These are phyloP conservation scores for Schizotus pectinicornis DNA, from an alignment of 2,888 invertebrate species.

Conservation along the genomic window DNA sequence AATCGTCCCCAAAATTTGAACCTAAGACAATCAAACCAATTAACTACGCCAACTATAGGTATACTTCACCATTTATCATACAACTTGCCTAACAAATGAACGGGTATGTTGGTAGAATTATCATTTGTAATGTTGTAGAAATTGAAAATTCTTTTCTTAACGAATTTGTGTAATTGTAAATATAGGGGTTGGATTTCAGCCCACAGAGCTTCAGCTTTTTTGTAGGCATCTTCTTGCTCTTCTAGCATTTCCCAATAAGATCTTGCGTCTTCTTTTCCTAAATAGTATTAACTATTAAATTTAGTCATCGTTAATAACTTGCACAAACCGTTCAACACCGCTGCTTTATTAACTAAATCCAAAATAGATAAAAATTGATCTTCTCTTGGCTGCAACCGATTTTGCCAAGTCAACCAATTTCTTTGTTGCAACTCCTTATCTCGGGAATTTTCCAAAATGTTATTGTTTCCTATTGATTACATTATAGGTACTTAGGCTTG, in stretches of 20 bases:
- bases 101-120: slow-evolving; percentile 56
- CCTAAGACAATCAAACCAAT: slow-evolving; percentile 52
- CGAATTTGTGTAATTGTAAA: slow-evolving; percentile 63
- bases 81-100: slow-evolving; percentile 62
- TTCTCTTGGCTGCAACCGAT: slow-evolving; percentile 27
- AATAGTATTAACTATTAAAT: slow-evolving; percentile 28
- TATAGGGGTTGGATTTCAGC: slow-evolving; percentile 64
- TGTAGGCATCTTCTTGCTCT: slow-evolving; percentile 62
- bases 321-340: slow-evolving; percentile 44
- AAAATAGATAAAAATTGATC: slow-evolving; percentile 39
- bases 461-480: slow-evolving; percentile 33
- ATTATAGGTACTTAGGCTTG: background rate
- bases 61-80: background rate
- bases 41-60: background rate
- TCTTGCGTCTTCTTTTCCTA: slow-evolving; percentile 58
- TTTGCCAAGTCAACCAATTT: slow-evolving; percentile 47
- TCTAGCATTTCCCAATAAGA: slow-evolving; percentile 65
- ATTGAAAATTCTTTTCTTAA: slow-evolving; percentile 60
- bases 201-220: slow-evolving; percentile 64
- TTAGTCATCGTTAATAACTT: background rate
- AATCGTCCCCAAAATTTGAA: slow-evolving; percentile 65
- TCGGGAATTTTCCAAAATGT: slow-evolving; percentile 38
- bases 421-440: slow-evolving; percentile 36
- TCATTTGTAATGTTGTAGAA: slow-evolving; percentile 57
- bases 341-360: slow-evolving; percentile 42